Percentiles rank a stretch among this genome's conserved stretches.
Conservation (phyloP, 2,113 vertebrate species). For the Hemicordylus capensis region DNA sequence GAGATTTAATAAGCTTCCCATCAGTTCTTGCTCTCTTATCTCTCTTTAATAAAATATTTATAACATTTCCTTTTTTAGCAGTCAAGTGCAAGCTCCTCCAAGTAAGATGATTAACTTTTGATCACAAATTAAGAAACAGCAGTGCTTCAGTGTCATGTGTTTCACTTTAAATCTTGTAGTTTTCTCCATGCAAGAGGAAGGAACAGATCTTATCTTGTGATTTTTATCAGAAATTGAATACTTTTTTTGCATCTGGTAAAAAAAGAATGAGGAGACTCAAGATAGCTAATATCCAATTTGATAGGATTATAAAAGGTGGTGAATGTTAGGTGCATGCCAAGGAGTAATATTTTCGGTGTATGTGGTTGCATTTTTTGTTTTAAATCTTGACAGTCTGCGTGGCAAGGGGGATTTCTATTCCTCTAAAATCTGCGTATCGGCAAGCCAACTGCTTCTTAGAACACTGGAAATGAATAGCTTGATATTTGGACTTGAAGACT, state of each 20-base stretch:
- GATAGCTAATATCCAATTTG: slow-evolving; percentile 49
- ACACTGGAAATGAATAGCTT: slow-evolving; percentile 64
- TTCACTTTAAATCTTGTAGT: slow-evolving; percentile 44
- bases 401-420: slow-evolving; percentile 60
- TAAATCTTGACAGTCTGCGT: slow-evolving; percentile 28
- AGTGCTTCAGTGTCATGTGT: slow-evolving; percentile 14
- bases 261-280: slow-evolving; percentile 31
- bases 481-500: slow-evolving; percentile 63
- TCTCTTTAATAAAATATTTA: slow-evolving; percentile 9
- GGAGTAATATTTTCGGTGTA: slow-evolving; percentile 46
- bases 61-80: slow-evolving; percentile 37
- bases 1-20: slow-evolving; percentile 1
- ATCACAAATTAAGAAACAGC: slow-evolving; percentile 36
- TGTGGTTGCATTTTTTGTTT: slow-evolving; percentile 36
- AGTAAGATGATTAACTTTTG: slow-evolving; percentile 42
- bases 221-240: slow-evolving; percentile 44
- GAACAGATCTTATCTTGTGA: slow-evolving; percentile 43
- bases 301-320: slow-evolving; percentile 30
- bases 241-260: slow-evolving; percentile 35
- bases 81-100: not conserved
- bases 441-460: slow-evolving; percentile 59
- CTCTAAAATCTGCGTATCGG: slow-evolving; percentile 57
- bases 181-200: slow-evolving; percentile 53
- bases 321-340: slow-evolving; percentile 36
- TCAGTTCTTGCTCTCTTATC: not conserved